These are phyloP conservation scores for Sphaeramia orbicularis DNA, from an alignment of 2,797 vertebrate genomes.

Conservation along the genomic window DNA sequence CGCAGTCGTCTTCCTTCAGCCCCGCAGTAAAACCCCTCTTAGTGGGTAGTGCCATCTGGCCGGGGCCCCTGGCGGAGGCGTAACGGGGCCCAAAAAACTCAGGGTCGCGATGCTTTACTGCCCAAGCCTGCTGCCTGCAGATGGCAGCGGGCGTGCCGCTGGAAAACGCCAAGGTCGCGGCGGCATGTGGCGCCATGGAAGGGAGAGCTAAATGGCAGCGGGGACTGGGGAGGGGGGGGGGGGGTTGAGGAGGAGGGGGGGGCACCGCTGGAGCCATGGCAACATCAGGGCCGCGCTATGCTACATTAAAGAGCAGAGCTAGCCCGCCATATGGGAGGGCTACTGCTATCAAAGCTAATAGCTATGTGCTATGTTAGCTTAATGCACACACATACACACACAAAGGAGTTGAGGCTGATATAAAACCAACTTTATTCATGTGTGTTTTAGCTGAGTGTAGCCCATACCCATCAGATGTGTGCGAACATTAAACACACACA, in stretches of 20 bases:
- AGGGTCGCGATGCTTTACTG: constrained; percentile 87
- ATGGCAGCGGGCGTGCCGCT: constrained; percentile 82
- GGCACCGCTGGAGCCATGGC: constrained; percentile 64
- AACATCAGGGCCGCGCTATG: constrained; percentile 75
- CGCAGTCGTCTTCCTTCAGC: constrained; percentile 82
- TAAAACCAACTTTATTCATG: constrained; percentile 39
- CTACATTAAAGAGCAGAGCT: constrained; percentile 74
- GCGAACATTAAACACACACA: constrained; percentile 27
- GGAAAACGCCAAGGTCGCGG: constrained; percentile 82
- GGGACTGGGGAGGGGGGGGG: constrained; percentile 43
- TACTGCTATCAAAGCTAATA: constrained; percentile 75
- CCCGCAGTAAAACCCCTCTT: constrained; percentile 85
- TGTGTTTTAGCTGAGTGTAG: constrained; percentile 10
- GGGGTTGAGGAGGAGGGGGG: constrained; percentile 26
- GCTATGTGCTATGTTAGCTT: constrained; percentile 65
- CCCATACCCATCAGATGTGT: neutral
- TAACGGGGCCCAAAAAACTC: constrained; percentile 80
- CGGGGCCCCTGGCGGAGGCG: constrained; percentile 79
- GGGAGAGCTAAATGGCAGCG: constrained; percentile 78
- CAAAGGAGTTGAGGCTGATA: constrained; percentile 22
- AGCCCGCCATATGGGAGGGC: constrained; percentile 72
- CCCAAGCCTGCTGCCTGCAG: constrained; percentile 85
- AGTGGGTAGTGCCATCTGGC: constrained; percentile 86
- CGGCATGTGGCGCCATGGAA: constrained; percentile 71
- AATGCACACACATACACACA: constrained; percentile 43